These are phyloP conservation scores for Sebastes cheni DNA, from an alignment of 2,797 vertebrate genomes.

Conservation along the genomic window DNA sequence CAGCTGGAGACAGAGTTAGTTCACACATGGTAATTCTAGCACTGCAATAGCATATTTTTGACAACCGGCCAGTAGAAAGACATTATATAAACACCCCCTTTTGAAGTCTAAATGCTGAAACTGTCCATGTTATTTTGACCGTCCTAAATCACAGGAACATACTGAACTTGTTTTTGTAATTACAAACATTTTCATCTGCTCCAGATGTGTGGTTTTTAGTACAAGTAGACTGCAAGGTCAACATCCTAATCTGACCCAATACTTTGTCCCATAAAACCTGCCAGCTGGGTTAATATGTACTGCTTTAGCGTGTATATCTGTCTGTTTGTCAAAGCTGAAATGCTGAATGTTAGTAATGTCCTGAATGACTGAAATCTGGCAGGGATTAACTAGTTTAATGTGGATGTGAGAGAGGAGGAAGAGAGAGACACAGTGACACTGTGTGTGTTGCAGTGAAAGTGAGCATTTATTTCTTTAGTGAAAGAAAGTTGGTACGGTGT, in stretches of 20 bases:
- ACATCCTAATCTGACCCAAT: slow-evolving; percentile 25
- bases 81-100: not conserved
- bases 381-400: slow-evolving; percentile 21
- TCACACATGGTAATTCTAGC: not conserved
- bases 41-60: not conserved
- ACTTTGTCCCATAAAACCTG: slow-evolving; percentile 36
- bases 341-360: not conserved
- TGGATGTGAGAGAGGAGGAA: not conserved
- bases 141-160: not conserved
- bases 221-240: not conserved
- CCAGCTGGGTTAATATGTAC: slow-evolving; percentile 33
- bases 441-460: not conserved
- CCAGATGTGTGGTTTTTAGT: not conserved
- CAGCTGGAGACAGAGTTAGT: not conserved
- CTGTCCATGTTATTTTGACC: not conserved
- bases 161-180: not conserved
- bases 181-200: not conserved
- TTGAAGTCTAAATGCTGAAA: not conserved
- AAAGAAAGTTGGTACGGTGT: not conserved
- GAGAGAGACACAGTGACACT: not conserved
- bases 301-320: not conserved
- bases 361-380: slow-evolving; percentile 28
- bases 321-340: not conserved
- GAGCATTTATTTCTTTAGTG: not conserved
- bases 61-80: not conserved